Evolutionary conservation across 1,140 invertebrate genomes (phyloP).

Genomic region (Bombus confusus): DNA sequence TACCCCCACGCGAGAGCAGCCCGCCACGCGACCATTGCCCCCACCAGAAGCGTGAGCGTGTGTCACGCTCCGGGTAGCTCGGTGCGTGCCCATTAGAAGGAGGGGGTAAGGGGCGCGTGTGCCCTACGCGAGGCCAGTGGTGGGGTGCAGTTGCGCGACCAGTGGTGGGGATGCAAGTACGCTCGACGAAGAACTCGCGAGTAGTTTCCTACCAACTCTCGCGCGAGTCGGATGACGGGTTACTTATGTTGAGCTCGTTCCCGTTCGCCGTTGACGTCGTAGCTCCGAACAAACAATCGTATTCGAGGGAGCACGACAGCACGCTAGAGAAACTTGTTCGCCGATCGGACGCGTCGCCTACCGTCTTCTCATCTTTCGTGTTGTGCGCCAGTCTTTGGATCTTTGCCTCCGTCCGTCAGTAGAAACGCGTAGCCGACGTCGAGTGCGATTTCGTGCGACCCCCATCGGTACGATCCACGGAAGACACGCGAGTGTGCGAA

Average conservation of each 20-base stretch:
- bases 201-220: slow-evolving; percentile 77
- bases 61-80: slow-evolving; percentile 78
- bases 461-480: not conserved
- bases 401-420: no score
- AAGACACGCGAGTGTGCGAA: slow-evolving; percentile 34
- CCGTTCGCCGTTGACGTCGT: not conserved
- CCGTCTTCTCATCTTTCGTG: not conserved
- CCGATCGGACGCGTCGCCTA: not conserved
- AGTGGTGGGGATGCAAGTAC: slow-evolving; percentile 63
- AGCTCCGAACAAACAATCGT: not conserved
- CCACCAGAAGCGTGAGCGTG: slow-evolving; percentile 71
- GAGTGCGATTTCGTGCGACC: not conserved
- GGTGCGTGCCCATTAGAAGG: slow-evolving; percentile 73
- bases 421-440: not conserved
- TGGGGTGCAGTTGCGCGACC: slow-evolving; percentile 29
- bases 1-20: slow-evolving; percentile 63
- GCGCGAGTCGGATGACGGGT: slow-evolving; percentile 61
- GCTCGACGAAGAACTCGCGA: slow-evolving; percentile 70
- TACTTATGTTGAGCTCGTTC: slow-evolving; percentile 17
- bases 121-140: slow-evolving; percentile 59
- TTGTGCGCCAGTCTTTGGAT: not conserved
- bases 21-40: slow-evolving; percentile 80
- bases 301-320: not conserved
- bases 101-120: slow-evolving; percentile 78
- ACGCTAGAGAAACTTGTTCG: slow-evolving; percentile 4